Base-by-base conservation (phyloP, 2,888 invertebrate genomes). In the Cosmorhoe ocellata region DNA sequence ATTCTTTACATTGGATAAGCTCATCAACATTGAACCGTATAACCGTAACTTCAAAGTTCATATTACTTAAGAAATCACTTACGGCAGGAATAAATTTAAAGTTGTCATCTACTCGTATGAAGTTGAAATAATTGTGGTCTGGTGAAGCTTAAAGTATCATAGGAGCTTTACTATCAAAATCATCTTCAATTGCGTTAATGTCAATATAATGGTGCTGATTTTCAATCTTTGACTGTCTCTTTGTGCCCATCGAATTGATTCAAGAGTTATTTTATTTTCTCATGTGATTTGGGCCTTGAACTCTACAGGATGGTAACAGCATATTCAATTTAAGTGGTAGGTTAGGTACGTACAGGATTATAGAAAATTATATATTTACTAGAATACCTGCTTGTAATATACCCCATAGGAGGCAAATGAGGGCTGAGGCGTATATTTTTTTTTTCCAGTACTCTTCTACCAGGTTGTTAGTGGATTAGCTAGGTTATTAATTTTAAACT, bases 1-100 rank as follows among this genome's bases (percentile, higher is more conserved):
- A 63, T 64, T 66, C 53, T 61, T 59, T 56, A 63, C 64, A 61
- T 58, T 46, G 7, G 12, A 46, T 30, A 24, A 37, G 45, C 24
- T 38, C 12, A 14, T 2, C 32, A 31, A 31, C 24, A 51, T 46
- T 30, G 11, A 37, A 42, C 43, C 46, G 36, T 58, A 57, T 26
- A 11, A 3, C 5, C 4, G 13, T 40, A 30, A 9, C 13, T 11
- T 37, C 18, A 43, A 34, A 33, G 48, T 58, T 28, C 26, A 41
- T 11, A 31, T n/a, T 38, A 13, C 22, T 10, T 14, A 22, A 31
- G n/a, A n/a, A 7, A 26, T 8, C 14, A 5, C n/a, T 18, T 26
- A 26, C 0, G 13, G 40, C 8, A 33, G 38, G 39, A 52, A 41
- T 41, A 30, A 51, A 47, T 54, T 52, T 34, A 37, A 53, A 51